Conservation (phyloP, 2,113 vertebrate species). For the Nipponia nippon region DNA sequence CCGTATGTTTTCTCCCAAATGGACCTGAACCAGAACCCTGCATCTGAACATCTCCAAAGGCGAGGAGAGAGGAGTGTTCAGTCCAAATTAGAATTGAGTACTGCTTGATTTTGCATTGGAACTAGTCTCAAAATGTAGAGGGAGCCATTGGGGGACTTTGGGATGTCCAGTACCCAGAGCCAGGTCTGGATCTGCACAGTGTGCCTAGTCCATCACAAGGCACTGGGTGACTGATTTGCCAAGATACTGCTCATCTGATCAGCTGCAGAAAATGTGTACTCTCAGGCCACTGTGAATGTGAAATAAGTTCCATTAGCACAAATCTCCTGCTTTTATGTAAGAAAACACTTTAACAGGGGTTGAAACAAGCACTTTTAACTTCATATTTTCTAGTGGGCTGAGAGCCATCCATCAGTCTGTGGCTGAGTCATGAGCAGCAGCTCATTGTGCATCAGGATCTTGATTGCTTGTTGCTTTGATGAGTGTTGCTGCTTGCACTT, state of each 20-base stretch:
- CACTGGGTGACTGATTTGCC: background rate
- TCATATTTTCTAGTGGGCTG: background rate
- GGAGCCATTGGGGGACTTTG: background rate
- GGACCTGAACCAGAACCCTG: background rate
- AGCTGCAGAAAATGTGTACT: background rate
- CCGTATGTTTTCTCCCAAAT: background rate
- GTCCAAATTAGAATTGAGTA: background rate
- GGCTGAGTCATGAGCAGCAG: background rate
- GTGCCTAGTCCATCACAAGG: background rate
- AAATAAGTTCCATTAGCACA: background rate
- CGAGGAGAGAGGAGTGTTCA: background rate
- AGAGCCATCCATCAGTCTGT: background rate
- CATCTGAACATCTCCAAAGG: background rate
- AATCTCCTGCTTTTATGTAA: background rate
- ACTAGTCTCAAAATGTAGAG: background rate
- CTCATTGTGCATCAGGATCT: background rate
- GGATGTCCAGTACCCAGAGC: background rate
- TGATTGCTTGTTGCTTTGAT: background rate
- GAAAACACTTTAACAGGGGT: background rate
- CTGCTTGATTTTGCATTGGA: background rate
- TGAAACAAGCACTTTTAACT: background rate
- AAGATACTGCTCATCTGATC: background rate
- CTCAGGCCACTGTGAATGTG: background rate
- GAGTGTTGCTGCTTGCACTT: background rate
- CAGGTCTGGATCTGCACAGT: background rate